Evolutionary conservation across 1,140 invertebrate species (phyloP).

Genomic region (Pseudomyrmex sp.): DNA sequence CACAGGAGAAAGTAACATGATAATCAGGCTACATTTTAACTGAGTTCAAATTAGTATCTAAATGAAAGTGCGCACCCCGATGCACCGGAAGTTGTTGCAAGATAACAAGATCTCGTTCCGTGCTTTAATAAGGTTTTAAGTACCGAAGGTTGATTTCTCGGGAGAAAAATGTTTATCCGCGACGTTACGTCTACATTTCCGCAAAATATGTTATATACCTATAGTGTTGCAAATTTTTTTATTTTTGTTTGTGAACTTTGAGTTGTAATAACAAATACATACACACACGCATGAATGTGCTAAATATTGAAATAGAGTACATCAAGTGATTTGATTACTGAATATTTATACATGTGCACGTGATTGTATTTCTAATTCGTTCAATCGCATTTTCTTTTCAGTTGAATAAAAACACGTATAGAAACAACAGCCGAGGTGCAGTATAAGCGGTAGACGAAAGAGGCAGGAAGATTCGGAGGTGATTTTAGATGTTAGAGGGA

Average conservation of each 20-base stretch:
- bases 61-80: constrained; percentile 41
- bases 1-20: constrained; percentile 43
- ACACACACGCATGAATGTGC: too few species aligned
- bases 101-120: constrained; percentile 36
- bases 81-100: constrained; percentile 43
- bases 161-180: constrained; percentile 11
- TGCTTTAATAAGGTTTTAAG: constrained; percentile 19
- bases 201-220: background rate
- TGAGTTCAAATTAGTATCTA: constrained; percentile 41
- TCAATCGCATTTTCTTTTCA: constrained; percentile 28
- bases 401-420: constrained; percentile 40
- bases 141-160: background rate
- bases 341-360: too few species aligned
- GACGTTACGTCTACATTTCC: too few species aligned
- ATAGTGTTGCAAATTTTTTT: background rate
- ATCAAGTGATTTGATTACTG: too few species aligned
- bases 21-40: constrained; percentile 32
- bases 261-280: too few species aligned
- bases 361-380: too few species aligned
- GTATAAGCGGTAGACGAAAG: constrained; percentile 60
- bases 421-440: constrained; percentile 18
- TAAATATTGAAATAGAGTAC: too few species aligned
- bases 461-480: constrained; percentile 71
- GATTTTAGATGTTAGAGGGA: constrained; percentile 84
- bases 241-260: background rate